phyloP scores from a whole-genome alignment of 1,140 invertebrate species.

The Amphibalanus amphitrite region DNA sequence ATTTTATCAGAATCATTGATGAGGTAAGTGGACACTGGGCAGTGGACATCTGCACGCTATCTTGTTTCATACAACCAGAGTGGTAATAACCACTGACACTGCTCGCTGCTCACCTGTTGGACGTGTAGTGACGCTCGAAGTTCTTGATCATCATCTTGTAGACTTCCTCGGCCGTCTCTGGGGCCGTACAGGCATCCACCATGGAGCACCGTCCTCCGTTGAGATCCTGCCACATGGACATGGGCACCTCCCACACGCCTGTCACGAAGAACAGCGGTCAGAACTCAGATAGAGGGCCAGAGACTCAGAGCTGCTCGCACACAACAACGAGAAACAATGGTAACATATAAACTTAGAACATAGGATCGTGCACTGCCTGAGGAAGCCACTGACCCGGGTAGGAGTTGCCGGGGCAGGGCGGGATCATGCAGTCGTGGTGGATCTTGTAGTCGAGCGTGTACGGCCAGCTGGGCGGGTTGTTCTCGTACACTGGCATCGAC shows the following conservation, averaged over 20 bases:
- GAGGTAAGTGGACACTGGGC: too few relatives aligned
- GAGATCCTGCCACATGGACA: conserved; percentile 93
- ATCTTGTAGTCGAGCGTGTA: conserved; percentile 80
- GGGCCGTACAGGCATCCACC: conserved; percentile 86
- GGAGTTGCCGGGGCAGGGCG: conserved; percentile 65
- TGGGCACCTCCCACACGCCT: conserved; percentile 50
- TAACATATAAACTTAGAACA: too few relatives aligned
- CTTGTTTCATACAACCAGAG: too few relatives aligned
- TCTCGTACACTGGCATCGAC: conserved; percentile 81
- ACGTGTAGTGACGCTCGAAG: conserved; percentile 82
- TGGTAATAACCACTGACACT: too few relatives aligned
- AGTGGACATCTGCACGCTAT: too few relatives aligned
- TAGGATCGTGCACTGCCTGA: too few relatives aligned
- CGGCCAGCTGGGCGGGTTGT: conserved; percentile 75
- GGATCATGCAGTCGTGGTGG: conserved; percentile 88
- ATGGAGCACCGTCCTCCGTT: conserved; percentile 85
- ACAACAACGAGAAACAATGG: too few relatives aligned
- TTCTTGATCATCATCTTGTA: conserved; percentile 90
- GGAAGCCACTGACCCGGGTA: conserved; percentile 26
- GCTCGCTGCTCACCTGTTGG: conserved; percentile 48
- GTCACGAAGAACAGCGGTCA: too few relatives aligned
- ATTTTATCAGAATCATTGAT: too few relatives aligned
- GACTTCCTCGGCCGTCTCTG: conserved; percentile 67
- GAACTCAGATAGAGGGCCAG: too few relatives aligned
- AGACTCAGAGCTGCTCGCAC: too few relatives aligned